These are phyloP conservation scores for Alsophila aescularia DNA, from an alignment of 2,888 invertebrate genomes.

Conservation along the genomic window DNA sequence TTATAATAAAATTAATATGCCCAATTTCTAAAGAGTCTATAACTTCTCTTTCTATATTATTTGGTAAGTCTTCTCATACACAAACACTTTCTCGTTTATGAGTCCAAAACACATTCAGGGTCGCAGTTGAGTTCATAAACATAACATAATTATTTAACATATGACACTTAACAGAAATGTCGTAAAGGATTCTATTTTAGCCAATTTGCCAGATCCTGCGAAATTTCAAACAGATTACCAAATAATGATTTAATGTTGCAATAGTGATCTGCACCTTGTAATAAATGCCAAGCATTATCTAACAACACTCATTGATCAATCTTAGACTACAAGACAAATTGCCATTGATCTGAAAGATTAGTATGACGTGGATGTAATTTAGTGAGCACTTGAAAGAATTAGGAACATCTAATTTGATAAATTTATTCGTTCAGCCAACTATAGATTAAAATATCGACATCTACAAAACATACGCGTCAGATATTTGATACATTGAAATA, in stretches of 20 bases:
- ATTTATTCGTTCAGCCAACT: conserved; percentile 1
- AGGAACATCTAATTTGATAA: background rate
- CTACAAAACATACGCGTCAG: conserved; percentile 42
- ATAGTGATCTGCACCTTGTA: background rate
- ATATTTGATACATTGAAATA: conserved; percentile 36
- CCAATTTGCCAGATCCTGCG: too few species aligned
- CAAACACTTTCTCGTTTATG: too few species aligned
- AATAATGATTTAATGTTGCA: background rate
- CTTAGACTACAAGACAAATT: background rate
- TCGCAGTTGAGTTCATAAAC: too few species aligned
- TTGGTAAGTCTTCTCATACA: too few species aligned
- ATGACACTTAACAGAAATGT: too few species aligned
- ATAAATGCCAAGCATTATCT: background rate
- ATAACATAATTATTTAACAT: too few species aligned
- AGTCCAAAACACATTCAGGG: too few species aligned
- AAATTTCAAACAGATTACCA: too few species aligned
- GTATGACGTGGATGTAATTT: background rate
- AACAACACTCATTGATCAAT: background rate
- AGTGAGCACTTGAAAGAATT: background rate
- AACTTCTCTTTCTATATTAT: too few species aligned
- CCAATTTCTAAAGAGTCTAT: too few species aligned
- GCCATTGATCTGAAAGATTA: background rate
- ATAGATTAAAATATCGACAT: conserved; percentile 35
- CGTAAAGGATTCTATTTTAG: too few species aligned
- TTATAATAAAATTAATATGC: too few species aligned